phyloP scores from a whole-genome alignment of 2,888 invertebrate species.

The Apantesis nais region DNA sequence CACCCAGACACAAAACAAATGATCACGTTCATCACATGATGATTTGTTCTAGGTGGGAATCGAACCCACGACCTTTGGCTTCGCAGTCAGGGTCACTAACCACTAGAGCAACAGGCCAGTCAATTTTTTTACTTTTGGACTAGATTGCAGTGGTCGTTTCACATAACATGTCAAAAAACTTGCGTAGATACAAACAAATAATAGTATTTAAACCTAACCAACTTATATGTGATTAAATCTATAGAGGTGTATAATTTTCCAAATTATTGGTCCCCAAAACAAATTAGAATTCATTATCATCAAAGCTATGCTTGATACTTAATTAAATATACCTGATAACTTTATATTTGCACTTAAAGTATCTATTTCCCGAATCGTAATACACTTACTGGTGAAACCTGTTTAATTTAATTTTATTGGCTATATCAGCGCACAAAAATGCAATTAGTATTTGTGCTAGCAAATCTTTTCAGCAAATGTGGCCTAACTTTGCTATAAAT shows the following conservation, averaged over 20 bases:
- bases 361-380: not conserved
- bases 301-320: not conserved
- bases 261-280: not conserved
- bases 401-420: not conserved
- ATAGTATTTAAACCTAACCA: not conserved
- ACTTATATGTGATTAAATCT: not conserved
- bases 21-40: no score
- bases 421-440: not conserved
- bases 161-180: not conserved
- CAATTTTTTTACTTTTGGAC: no score
- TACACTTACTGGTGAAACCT: not conserved
- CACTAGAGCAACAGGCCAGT: no score
- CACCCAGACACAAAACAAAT: no score
- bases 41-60: no score
- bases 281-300: not conserved
- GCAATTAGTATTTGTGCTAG: not conserved
- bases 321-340: not conserved
- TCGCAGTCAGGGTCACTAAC: no score
- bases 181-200: not conserved
- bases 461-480: constrained; percentile 9
- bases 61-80: no score
- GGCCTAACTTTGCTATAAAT: constrained; percentile 36
- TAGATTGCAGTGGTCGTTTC: no score
- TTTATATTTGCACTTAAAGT: not conserved
- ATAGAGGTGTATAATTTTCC: not conserved